Conservation (phyloP, 2,888 invertebrate genomes). For the Petrophora chlorosata region DNA sequence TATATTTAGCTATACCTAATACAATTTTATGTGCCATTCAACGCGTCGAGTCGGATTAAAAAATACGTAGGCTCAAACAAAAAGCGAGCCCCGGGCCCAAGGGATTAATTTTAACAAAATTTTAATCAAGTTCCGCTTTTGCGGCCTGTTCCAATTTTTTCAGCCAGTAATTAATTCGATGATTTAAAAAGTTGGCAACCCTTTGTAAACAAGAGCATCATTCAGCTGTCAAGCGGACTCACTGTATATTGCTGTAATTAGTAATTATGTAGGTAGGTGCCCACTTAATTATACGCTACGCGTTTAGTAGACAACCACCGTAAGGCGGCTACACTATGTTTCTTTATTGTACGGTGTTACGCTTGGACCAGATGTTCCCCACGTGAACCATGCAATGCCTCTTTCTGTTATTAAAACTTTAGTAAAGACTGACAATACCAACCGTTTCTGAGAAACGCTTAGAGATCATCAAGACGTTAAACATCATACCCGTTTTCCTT, state of each 20-base stretch:
- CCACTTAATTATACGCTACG: conserved; percentile 14
- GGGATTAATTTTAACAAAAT: conserved; percentile 20
- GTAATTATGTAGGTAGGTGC: conserved; percentile 7
- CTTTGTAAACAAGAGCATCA: conserved; percentile 23
- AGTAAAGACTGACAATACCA: conserved; percentile 4
- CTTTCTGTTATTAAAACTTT: conserved; percentile 8
- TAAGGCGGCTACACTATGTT: background rate
- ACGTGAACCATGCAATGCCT: conserved; percentile 6
- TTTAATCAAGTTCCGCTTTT: conserved; percentile 21
- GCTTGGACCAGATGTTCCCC: conserved; percentile 14
- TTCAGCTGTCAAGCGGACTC: conserved; percentile 18
- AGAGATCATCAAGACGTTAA: conserved; percentile 7
- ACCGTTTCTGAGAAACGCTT: background rate
- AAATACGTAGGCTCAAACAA: background rate
- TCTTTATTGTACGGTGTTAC: background rate
- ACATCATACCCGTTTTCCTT: conserved; percentile 2
- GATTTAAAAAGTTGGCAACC: conserved; percentile 25
- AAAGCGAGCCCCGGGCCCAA: conserved; percentile 2
- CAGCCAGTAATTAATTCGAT: conserved; percentile 9
- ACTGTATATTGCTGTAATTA: conserved; percentile 5
- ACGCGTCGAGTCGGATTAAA: background rate
- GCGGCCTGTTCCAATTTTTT: conserved; percentile 10
- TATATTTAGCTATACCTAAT: no score
- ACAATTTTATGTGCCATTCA: no score
- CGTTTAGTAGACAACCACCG: background rate